phyloP scores from a whole-genome alignment of 2,113 vertebrate genomes.

The Gymnocephalus cernua region DNA sequence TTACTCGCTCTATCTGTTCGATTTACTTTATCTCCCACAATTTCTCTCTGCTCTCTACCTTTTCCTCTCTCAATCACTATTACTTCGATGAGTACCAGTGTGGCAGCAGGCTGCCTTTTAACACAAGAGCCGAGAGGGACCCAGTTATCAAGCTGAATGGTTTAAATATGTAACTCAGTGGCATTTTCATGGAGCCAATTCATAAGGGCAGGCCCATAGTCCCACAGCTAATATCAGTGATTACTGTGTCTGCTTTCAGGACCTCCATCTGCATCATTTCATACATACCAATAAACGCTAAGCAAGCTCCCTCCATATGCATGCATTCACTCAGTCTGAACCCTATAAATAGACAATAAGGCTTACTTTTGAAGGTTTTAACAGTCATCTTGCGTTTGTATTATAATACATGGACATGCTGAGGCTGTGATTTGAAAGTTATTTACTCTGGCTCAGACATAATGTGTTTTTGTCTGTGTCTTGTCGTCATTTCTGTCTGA shows the following conservation, averaged over 20 bases:
- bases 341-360: constrained; percentile 13
- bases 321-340: constrained; percentile 23
- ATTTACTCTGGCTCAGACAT: constrained; percentile 22
- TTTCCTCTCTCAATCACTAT: not conserved
- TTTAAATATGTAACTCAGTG: constrained; percentile 66
- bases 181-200: constrained; percentile 70
- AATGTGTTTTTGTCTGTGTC: constrained; percentile 21
- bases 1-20: constrained; percentile 8
- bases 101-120: constrained; percentile 48
- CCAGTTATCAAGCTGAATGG: constrained; percentile 58
- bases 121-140: constrained; percentile 46
- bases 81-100: constrained; percentile 39
- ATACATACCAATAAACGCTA: constrained; percentile 24
- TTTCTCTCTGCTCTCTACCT: constrained; percentile 20
- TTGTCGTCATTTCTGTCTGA: constrained; percentile 46
- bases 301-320: not conserved
- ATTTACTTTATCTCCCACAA: constrained; percentile 36
- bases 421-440: constrained; percentile 31
- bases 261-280: constrained; percentile 50
- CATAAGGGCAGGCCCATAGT: constrained; percentile 42
- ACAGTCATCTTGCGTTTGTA: not conserved
- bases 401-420: constrained; percentile 23
- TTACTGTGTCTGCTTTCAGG: constrained; percentile 40
- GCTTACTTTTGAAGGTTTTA: constrained; percentile 18
- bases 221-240: constrained; percentile 50